Base-by-base conservation (phyloP, 2,888 invertebrate genomes). In the Clivina fossor region DNA sequence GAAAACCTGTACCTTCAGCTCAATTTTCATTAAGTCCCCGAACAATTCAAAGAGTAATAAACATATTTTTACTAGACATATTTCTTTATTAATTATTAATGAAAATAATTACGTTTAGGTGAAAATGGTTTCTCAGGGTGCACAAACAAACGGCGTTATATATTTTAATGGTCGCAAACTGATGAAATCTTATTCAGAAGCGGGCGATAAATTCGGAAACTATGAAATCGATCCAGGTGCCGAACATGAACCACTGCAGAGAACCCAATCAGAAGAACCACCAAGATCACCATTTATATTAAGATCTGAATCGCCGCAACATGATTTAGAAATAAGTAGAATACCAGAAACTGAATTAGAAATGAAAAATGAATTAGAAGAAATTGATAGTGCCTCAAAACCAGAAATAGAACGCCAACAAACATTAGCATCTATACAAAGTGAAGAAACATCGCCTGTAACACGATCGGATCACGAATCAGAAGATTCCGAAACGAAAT, bases 121-220 rank as follows among this genome's bases (percentile, higher is more conserved):
- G 15, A 88, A 87, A 72, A 91, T 91, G 84, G 90, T 92, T 37
- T 92, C 91, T 8, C 91, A 92, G 69, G 91, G 90, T 15, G 92
- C 92, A 7, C 92, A 93, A 76, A 93, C 92, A 2, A 93, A 93
- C 73, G 92, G 92, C 1, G 76, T 83, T 57, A 76, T 83, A 54
- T 24, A 35, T 5, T 72, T 79, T 58, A 84, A 83, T 66, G 82
- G 83, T n/a, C 79, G 90, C 63, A 86, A 88, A 73, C 75, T 92
- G 58, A 88, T 86, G 33, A 92, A 92, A 74, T 91, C 90, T 53
- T 85, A 85, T 61, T 91, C 91, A 2, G 91, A 91, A 76, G 88
- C 88, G 35, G 82, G 82, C 5, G 78, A 73, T 57, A 74, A 74
- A 59, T 72, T 70, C 60, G 60, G 76, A 73, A 54, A 70, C 74